Evolutionary conservation across 2,888 invertebrate species (phyloP), one percentile per base, ranked within the genome.

Genomic region (Sipha maydis): DNA sequence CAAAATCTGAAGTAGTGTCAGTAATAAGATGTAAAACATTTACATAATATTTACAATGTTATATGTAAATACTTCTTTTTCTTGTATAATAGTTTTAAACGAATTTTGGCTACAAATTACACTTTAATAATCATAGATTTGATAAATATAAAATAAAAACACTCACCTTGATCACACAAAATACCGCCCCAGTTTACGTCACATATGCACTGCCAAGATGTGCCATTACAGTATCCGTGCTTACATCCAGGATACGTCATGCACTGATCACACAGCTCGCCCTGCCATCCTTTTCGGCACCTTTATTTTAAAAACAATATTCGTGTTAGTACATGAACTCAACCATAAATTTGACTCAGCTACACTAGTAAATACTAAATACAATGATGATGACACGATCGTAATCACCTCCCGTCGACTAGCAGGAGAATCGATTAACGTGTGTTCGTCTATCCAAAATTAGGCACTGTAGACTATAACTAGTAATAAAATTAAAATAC

Each of bases 171-270:
- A 93, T 99, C 98, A 93, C 99, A 99, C 91, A 98, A 95, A 90
- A 98, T 97, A 90, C 99, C 99, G 91, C 98, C 99, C 99, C 99
- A 99, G 92, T 99, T 99, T 91, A 98, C 98, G 92, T 98, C 96
- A 93, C 99, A 99, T 91, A 97, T 97, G 93, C 99, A 99, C 92
- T 98, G 96, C 97, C 97, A 98, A 80, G 97, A 97, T 90, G 95
- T 96, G 90, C 97, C 96, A 92, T 96, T 96, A 94, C 99, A 99
- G 92, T 96, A 97, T 90, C 99, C 99, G 92, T 98, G 97, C 92
- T 97, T 96, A 93, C 99, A 99, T 90, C 98, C 98, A 25, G 98
- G 98, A 93, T 98, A 98, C 25, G 96, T 96, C 92, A 96, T 95
- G 92, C 99, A 99, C 92, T 97, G 96, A 91, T 97, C 96, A 92